Evolutionary conservation across 1,140 invertebrate species (phyloP).

Genomic region (Lordiphosa collinella): DNA sequence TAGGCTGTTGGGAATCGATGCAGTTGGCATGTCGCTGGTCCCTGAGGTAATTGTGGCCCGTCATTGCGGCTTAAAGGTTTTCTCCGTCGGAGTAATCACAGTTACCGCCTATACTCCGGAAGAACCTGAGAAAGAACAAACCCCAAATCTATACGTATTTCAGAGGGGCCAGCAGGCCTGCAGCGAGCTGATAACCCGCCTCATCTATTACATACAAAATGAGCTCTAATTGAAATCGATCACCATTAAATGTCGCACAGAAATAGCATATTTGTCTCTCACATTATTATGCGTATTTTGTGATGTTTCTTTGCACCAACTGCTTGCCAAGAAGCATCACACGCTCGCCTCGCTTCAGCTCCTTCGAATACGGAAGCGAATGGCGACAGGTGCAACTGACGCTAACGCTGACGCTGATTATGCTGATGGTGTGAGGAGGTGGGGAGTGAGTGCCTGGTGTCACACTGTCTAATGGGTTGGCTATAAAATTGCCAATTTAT

Average conservation of each 20-base stretch:
- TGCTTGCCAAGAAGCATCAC: slow-evolving; percentile 9
- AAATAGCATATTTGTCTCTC: background rate
- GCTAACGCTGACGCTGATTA: slow-evolving; percentile 11
- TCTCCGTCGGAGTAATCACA: slow-evolving; percentile 94
- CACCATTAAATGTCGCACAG: slow-evolving; percentile 1
- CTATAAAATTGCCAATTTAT: too few relatives aligned
- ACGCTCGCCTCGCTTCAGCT: background rate
- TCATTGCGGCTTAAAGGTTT: slow-evolving; percentile 93
- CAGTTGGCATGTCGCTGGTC: slow-evolving; percentile 94
- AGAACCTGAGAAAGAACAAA: slow-evolving; percentile 86
- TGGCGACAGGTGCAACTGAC: slow-evolving; percentile 39
- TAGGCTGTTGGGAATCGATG: slow-evolving; percentile 90
- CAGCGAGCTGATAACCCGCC: slow-evolving; percentile 47
- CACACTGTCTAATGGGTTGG: too few relatives aligned
- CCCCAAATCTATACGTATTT: background rate
- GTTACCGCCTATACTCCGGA: slow-evolving; percentile 86
- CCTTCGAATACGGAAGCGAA: slow-evolving; percentile 25
- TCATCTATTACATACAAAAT: slow-evolving; percentile 51
- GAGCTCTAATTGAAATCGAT: slow-evolving; percentile 7
- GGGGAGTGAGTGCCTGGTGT: background rate
- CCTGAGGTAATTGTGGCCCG: slow-evolving; percentile 82
- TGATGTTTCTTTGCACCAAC: too few relatives aligned
- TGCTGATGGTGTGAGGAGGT: too few relatives aligned
- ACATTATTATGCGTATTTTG: background rate
- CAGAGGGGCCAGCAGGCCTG: slow-evolving; percentile 80